Conservation (phyloP, 2,113 vertebrate species). For the Chamaea fasciata region DNA sequence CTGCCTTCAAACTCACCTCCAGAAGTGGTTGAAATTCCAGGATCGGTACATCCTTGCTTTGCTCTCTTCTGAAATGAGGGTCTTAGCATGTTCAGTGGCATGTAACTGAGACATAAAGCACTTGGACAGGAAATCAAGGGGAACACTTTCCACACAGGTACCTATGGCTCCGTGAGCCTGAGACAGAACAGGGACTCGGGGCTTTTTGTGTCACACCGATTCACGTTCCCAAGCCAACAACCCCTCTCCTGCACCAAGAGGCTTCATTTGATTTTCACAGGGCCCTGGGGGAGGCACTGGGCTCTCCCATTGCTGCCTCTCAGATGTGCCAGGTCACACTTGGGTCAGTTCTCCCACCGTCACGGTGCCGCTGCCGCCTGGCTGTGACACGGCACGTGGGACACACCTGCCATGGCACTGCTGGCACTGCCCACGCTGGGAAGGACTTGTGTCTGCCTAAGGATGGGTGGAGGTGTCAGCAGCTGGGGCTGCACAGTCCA, state of each 20-base stretch:
- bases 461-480: background rate
- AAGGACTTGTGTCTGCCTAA: background rate
- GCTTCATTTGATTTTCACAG: background rate
- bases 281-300: background rate
- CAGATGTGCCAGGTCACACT: background rate
- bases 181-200: background rate
- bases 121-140: background rate
- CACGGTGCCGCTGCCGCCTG: background rate
- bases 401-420: background rate
- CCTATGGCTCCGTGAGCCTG: background rate
- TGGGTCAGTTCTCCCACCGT: background rate
- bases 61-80: background rate
- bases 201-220: background rate
- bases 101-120: background rate
- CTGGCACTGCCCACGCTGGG: accelerated
- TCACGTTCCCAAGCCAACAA: background rate
- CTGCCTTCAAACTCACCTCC: background rate
- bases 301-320: background rate
- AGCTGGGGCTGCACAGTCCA: background rate
- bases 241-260: background rate
- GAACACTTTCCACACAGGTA: background rate
- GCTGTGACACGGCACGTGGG: background rate
- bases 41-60: background rate
- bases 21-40: background rate
- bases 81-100: background rate